Evolutionary conservation across 2,797 vertebrate species (phyloP).

Genomic region (Spheniscus humboldti): DNA sequence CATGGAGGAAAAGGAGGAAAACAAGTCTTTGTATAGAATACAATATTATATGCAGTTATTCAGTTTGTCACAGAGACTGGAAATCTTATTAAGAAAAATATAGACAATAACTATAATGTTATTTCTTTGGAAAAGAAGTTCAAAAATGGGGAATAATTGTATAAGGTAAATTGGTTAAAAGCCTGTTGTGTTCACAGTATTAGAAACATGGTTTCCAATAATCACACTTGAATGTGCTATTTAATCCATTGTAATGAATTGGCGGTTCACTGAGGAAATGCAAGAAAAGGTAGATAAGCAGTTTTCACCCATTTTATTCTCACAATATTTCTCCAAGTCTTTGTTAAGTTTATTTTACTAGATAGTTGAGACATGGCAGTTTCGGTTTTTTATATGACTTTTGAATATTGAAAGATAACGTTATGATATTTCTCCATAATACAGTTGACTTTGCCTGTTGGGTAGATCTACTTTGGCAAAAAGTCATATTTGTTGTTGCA

Average conservation of each 20-base stretch:
- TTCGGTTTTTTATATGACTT: background rate
- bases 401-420: background rate
- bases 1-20: background rate
- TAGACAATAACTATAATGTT: background rate
- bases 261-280: background rate
- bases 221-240: background rate
- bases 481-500: background rate
- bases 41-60: background rate
- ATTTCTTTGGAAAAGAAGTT: background rate
- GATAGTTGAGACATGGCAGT: background rate
- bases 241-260: background rate
- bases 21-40: background rate
- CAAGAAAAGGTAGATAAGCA: background rate
- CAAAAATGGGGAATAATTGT: accelerated
- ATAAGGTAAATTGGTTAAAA: background rate
- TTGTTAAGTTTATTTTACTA: background rate
- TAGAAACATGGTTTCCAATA: background rate
- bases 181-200: background rate
- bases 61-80: background rate
- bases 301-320: background rate
- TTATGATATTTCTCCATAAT: background rate
- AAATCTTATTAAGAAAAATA: background rate
- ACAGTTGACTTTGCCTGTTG: background rate
- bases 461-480: background rate
- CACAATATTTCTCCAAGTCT: background rate